Percentiles rank a stretch among this genome's conserved stretches.
Conservation (phyloP, 2,797 vertebrate genomes). For the Oryzias sinensis region DNA sequence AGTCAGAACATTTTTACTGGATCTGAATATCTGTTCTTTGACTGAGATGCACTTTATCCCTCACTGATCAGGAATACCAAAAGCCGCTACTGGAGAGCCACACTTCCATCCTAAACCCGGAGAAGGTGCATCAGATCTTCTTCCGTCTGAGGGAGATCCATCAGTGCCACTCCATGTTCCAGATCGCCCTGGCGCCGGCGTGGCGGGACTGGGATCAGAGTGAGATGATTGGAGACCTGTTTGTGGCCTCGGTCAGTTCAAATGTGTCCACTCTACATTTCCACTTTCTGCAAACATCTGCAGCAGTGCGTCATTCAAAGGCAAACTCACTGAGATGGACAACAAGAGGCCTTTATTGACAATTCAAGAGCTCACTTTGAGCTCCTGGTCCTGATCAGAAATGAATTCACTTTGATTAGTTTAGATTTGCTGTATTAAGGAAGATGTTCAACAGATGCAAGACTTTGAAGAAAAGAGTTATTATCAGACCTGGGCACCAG, state of each 20-base stretch:
- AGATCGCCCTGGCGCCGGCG: conserved; percentile 85
- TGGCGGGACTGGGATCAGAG: conserved; percentile 85
- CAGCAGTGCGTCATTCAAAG: no score
- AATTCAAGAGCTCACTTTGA: no score
- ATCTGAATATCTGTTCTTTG: no score
- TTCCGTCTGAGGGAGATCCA: conserved; percentile 86
- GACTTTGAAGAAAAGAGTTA: no score
- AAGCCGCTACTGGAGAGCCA: conserved; percentile 85
- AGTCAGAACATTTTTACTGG: no score
- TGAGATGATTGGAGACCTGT: conserved; percentile 90
- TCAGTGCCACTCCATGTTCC: conserved; percentile 92
- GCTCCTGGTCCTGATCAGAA: no score
- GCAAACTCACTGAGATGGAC: no score
- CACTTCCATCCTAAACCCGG: conserved; percentile 78
- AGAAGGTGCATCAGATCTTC: conserved; percentile 86
- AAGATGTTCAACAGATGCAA: no score
- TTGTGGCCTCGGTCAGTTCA: conserved; percentile 87
- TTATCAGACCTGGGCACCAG: no score
- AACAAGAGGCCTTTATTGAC: no score
- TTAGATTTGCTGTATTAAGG: no score
- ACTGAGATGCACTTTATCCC: neutral
- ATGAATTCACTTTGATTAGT: no score
- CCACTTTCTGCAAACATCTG: neutral
- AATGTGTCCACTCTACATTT: neutral
- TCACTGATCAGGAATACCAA: conserved; percentile 81